Conservation (phyloP, 2,797 vertebrate genomes). For the Tolypeutes matacus region DNA sequence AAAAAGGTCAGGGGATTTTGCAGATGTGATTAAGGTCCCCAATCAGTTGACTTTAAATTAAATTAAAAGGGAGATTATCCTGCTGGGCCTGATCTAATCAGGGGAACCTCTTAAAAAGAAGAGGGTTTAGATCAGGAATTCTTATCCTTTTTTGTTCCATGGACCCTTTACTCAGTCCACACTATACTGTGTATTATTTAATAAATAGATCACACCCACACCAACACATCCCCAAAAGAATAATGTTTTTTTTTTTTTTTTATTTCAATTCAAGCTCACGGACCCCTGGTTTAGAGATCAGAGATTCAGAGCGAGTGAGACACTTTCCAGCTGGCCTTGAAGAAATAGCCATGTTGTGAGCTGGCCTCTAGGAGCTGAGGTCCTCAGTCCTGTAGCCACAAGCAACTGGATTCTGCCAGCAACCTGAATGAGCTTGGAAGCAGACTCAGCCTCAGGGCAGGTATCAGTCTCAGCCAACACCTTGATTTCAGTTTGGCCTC, state of each 20-base stretch:
- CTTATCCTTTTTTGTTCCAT: too few relatives aligned
- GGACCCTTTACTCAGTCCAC: too few relatives aligned
- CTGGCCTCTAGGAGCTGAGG: not conserved
- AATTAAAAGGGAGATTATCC: conserved; percentile 1
- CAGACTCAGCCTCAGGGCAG: not conserved
- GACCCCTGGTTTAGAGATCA: too few relatives aligned
- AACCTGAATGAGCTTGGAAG: not conserved
- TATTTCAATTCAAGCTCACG: too few relatives aligned
- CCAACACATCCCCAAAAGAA: too few relatives aligned
- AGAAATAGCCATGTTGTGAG: not conserved
- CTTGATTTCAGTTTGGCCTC: not conserved
- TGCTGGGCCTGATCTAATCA: not conserved
- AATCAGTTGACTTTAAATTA: not conserved
- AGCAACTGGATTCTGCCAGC: conserved; percentile 15
- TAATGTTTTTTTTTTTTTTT: too few relatives aligned
- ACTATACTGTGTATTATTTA: too few relatives aligned
- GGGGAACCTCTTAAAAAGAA: not conserved
- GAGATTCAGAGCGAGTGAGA: not conserved
- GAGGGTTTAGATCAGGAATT: not conserved
- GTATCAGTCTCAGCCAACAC: not conserved
- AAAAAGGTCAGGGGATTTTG: conserved; percentile 1
- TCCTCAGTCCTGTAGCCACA: not conserved
- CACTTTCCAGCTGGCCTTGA: not conserved
- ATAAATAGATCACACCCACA: too few relatives aligned
- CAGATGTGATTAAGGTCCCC: not conserved